Evolutionary conservation across 2,113 vertebrate species (phyloP).

Genomic region (Vulpes lagopus): DNA sequence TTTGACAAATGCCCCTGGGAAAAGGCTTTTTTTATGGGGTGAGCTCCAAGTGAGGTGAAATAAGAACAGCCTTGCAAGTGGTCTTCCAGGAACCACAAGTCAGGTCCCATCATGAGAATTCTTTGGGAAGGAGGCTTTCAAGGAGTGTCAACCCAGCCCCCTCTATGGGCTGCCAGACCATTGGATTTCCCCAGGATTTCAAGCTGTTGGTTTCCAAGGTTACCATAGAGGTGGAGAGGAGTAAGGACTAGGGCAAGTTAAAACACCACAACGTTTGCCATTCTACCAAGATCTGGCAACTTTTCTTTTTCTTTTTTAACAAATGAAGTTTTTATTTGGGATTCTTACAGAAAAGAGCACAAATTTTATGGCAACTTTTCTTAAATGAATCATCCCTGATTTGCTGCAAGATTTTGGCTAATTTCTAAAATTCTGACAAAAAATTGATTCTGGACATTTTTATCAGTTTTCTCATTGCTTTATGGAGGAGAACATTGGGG

Average conservation of each 20-base stretch:
- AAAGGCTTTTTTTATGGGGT: background rate
- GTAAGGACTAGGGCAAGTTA: background rate
- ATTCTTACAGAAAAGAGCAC: background rate
- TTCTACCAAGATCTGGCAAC: background rate
- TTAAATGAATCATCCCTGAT: background rate
- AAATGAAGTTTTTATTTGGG: background rate
- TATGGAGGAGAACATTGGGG: background rate
- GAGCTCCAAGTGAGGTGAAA: background rate
- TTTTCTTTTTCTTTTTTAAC: background rate
- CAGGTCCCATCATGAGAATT: background rate
- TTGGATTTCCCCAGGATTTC: background rate
- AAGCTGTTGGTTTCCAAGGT: background rate
- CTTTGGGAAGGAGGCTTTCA: background rate
- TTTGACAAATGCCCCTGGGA: background rate
- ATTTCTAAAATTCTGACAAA: conserved; percentile 18
- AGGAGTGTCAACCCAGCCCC: background rate
- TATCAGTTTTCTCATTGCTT: background rate
- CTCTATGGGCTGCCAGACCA: background rate
- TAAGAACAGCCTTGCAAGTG: background rate
- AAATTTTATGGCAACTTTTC: background rate
- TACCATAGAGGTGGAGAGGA: background rate
- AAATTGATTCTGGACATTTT: background rate
- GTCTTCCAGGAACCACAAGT: background rate
- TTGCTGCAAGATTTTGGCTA: background rate
- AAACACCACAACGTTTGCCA: background rate